Base-by-base conservation (phyloP, 2,113 vertebrate species). In the Bujurquina vittata region DNA sequence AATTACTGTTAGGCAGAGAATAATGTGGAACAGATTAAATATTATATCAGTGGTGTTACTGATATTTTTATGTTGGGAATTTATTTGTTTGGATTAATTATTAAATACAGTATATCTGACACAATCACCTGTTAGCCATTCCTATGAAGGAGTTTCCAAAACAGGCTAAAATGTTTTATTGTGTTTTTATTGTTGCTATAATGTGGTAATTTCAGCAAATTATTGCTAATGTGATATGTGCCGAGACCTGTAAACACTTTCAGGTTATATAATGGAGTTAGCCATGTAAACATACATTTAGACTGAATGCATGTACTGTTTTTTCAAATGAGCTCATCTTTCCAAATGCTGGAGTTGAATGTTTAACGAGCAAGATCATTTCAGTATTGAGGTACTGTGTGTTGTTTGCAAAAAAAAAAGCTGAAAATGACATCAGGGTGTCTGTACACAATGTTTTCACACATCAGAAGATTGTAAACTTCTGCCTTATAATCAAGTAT, bases 401-500 rank as follows among this genome's bases (percentile, higher is more conserved):
- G 31, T 61, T 17, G 22, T 57, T 46, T 73, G 73, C 57, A 84
- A 40, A 54, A 52, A 83, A 7, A 35, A 35, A 37, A 82, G 59
- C 18, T 80, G 35, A 87, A 72, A 78, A 26, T 15, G 55, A 35
- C 54, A 61, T 60, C 81, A 81, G 82, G 65, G 85, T 60, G 56
- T 91, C 10, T 87, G 81, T 37, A 76, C 73, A 75, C 85, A 59
- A 80, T 87, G 54, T 84, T 87, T 33, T 75, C 22, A 76, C 10
- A 84, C 75, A 86, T 60, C 37, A 62, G 87, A 40, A 40, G 61
- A 87, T 80, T 85, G 80, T 90, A 76, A 88, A 88, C 57, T 63
- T 86, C 43, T 92, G 92, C 91, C 91, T 94, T 93, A 89, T 84
- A 89, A 84, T 91, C 65, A 83, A 90, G 63, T 54, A 82, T 77